A percentile compares a stretch with the other conserved stretches of the same genome.
Evolutionary conservation across 2,888 invertebrate genomes (phyloP).

Genomic region (Nezara viridula): DNA sequence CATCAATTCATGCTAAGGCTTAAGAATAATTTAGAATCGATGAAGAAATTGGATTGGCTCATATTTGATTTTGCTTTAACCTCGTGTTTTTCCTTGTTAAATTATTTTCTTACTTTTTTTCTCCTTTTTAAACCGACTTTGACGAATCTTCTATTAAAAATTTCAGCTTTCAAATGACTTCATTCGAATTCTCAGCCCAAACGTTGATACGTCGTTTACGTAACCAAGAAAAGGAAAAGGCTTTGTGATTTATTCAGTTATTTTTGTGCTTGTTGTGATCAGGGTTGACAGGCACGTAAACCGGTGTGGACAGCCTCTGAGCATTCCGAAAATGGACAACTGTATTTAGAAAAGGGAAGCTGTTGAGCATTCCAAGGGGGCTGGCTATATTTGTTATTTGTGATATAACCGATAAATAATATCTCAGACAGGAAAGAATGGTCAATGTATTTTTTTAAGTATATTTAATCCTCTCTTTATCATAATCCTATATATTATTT

Average conservation of each 20-base stretch:
- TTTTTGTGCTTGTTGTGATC: background rate
- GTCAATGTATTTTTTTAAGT: background rate
- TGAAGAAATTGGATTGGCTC: too few species aligned
- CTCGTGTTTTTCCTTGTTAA: too few species aligned
- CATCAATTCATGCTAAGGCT: too few species aligned
- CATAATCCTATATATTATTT: too few species aligned
- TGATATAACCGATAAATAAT: background rate
- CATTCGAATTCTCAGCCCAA: too few species aligned
- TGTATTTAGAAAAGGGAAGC: background rate
- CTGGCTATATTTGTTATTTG: background rate
- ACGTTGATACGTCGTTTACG: background rate
- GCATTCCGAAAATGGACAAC: conserved; percentile 18
- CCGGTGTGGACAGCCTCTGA: background rate
- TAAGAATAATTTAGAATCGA: too few species aligned
- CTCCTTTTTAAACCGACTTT: background rate
- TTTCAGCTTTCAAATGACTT: too few species aligned
- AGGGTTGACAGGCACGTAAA: background rate
- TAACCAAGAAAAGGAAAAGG: background rate
- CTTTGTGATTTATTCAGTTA: background rate
- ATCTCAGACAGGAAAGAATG: background rate
- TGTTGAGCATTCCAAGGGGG: background rate
- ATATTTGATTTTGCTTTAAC: too few species aligned
- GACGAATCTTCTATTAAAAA: background rate
- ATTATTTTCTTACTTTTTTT: too few species aligned
- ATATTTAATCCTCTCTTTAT: too few species aligned